phyloP scores from a whole-genome alignment of 2,797 vertebrate species.

The Centropyge bicolor region DNA sequence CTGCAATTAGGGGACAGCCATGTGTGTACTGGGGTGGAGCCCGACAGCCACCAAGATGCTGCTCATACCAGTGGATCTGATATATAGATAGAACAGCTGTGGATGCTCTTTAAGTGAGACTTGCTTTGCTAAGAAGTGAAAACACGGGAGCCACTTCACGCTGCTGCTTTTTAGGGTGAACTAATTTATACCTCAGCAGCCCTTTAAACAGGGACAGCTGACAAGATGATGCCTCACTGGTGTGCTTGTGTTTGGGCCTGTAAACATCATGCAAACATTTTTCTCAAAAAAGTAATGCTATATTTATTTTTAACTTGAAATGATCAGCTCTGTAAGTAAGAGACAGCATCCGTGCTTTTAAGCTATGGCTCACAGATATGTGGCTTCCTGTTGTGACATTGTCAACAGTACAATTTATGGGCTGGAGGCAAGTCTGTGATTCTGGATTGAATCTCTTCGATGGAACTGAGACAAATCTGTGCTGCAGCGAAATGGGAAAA shows the following conservation, averaged over 20 bases:
- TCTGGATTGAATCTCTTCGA: constrained; percentile 15
- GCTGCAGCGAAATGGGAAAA: constrained; percentile 35
- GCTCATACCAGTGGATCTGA: constrained; percentile 12
- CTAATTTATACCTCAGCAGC: background rate
- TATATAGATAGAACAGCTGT: constrained; percentile 26
- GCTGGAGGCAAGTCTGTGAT: background rate
- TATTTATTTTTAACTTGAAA: background rate
- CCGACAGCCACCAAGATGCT: constrained; percentile 27
- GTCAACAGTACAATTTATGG: background rate
- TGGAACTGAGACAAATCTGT: constrained; percentile 24
- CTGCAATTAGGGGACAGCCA: constrained; percentile 26
- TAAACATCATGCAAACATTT: constrained; percentile 1
- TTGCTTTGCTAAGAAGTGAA: constrained; percentile 25
- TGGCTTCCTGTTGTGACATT: constrained; percentile 2
- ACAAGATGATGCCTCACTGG: constrained; percentile 20
- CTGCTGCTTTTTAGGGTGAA: constrained; percentile 11
- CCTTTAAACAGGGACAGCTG: background rate
- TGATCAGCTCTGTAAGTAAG: background rate
- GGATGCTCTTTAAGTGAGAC: constrained; percentile 13
- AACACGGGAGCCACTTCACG: constrained; percentile 14
- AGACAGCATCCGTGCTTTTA: background rate
- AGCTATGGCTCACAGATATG: background rate
- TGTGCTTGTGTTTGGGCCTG: constrained; percentile 25
- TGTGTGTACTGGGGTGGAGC: constrained; percentile 55
- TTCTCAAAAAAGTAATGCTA: background rate